Conservation (phyloP, 2,113 vertebrate species). For the Falco punctatus region DNA sequence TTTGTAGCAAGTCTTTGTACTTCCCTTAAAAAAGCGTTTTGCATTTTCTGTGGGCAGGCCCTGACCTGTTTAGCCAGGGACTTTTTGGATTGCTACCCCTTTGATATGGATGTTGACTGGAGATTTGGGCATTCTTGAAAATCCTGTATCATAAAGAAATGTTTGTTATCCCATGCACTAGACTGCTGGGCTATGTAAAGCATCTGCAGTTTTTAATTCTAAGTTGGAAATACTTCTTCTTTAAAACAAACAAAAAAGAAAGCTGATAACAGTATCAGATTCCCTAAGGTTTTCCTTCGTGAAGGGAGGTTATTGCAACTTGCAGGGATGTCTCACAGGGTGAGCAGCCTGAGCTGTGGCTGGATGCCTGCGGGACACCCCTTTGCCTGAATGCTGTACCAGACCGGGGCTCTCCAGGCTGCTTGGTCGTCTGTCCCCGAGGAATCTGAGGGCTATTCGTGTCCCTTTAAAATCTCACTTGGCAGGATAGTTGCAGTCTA, state of each 20-base stretch:
- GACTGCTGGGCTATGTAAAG: constrained; percentile 16
- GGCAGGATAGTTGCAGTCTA: background rate
- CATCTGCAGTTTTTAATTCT: background rate
- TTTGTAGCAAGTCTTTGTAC: constrained; percentile 6
- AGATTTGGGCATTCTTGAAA: constrained; percentile 61
- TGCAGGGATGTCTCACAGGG: background rate
- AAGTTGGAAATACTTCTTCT: background rate
- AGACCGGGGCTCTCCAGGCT: background rate
- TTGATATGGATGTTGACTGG: constrained; percentile 44
- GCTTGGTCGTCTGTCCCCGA: background rate
- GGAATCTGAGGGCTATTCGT: background rate
- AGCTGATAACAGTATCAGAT: background rate
- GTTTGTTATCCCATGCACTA: background rate
- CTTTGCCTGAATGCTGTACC: background rate
- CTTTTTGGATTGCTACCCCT: constrained; percentile 13
- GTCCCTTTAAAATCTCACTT: background rate
- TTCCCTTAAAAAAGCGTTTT: background rate
- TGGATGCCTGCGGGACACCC: accelerated
- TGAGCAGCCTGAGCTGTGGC: background rate
- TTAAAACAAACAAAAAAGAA: background rate
- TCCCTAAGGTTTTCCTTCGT: background rate
- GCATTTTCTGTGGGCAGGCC: constrained; percentile 44
- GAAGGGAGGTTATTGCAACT: background rate
- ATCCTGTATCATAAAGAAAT: constrained; percentile 42
- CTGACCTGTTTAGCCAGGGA: constrained; percentile 30